phyloP scores from a whole-genome alignment of 1,140 invertebrate species.

The Cecropterus lyciades region DNA sequence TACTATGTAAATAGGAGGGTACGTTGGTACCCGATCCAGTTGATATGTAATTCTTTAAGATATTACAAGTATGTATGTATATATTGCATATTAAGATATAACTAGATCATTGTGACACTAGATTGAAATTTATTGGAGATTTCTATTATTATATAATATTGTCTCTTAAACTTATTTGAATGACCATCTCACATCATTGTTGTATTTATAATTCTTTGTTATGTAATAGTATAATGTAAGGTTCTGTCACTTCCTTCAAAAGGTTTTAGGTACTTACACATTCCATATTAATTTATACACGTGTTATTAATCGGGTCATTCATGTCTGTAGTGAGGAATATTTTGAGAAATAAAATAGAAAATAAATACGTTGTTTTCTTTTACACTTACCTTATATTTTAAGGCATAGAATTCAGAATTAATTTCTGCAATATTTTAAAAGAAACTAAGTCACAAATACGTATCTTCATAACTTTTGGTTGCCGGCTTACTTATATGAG shows the following conservation, averaged over 20 bases:
- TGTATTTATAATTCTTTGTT: constrained; percentile 44
- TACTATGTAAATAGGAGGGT: constrained; percentile 68
- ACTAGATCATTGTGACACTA: constrained; percentile 47
- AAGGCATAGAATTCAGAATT: too few species aligned
- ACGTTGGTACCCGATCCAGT: constrained; percentile 67
- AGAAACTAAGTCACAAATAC: too few species aligned
- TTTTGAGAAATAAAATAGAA: constrained; percentile 47
- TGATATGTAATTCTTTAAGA: constrained; percentile 54
- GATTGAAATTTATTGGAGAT: constrained; percentile 50
- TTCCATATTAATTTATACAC: constrained; percentile 57
- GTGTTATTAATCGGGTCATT: constrained; percentile 54
- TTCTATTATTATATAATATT: constrained; percentile 44
- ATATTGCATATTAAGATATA: constrained; percentile 61
- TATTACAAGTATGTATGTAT: constrained; percentile 56
- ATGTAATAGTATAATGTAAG: constrained; percentile 27
- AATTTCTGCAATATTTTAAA: too few species aligned
- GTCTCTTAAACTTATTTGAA: constrained; percentile 43
- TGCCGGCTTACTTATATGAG: too few species aligned
- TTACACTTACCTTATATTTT: neutral
- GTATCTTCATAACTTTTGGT: too few species aligned
- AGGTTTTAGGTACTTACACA: constrained; percentile 71
- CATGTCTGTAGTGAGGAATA: constrained; percentile 60
- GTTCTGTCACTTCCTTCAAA: constrained; percentile 32
- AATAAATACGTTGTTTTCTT: constrained; percentile 46
- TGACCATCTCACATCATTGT: constrained; percentile 32